phyloP scores from a whole-genome alignment of 2,797 vertebrate species.

The Poeciliopsis gracilis region DNA sequence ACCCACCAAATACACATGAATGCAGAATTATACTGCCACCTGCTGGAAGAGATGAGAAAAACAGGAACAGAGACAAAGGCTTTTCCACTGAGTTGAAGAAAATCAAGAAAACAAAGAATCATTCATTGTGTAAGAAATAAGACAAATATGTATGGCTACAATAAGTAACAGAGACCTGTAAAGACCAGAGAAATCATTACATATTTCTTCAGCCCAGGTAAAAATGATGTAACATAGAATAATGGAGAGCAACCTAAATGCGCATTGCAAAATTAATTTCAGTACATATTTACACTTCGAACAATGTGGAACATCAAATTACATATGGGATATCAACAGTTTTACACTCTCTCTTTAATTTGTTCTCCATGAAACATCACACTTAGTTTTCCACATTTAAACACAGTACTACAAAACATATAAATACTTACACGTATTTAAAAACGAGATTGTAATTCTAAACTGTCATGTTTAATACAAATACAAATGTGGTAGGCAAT shows the following conservation, averaged over 20 bases:
- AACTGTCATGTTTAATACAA: background rate
- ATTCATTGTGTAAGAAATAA: background rate
- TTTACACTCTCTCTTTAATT: background rate
- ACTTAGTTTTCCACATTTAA: background rate
- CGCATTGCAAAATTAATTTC: background rate
- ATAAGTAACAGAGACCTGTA: conserved; percentile 31
- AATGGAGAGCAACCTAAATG: conserved; percentile 22
- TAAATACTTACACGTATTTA: background rate
- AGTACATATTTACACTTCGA: background rate
- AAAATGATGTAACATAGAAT: conserved; percentile 25
- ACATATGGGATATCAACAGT: background rate
- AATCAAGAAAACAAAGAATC: conserved; percentile 22
- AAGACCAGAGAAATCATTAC: conserved; percentile 21
- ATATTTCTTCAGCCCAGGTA: conserved; percentile 13
- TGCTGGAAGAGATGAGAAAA: conserved; percentile 39
- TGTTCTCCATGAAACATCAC: background rate
- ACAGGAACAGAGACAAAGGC: background rate
- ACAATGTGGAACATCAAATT: background rate
- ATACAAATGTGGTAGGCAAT: background rate
- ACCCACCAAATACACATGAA: conserved; percentile 24
- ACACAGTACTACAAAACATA: background rate
- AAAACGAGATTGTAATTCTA: background rate
- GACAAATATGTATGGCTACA: conserved; percentile 7
- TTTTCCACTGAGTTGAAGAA: conserved; percentile 19
- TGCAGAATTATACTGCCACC: conserved; percentile 53